A percentile compares a stretch with the other conserved stretches of the same genome.
phyloP scores from a whole-genome alignment of 2,888 invertebrate species.

The Eupeodes latifasciatus region DNA sequence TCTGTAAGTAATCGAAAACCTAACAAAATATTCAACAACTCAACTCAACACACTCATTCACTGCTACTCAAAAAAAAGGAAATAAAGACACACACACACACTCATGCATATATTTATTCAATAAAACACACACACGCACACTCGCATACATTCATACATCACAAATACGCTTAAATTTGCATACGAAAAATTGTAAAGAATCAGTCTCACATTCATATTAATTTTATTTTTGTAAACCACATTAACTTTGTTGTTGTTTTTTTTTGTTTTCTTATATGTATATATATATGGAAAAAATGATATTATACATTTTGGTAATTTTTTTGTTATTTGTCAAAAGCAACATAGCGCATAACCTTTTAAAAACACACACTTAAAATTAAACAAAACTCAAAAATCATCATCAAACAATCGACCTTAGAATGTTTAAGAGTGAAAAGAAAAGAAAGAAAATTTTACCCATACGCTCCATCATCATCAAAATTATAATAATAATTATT shows the following conservation, averaged over 20 bases:
- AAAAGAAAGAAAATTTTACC: slow-evolving; percentile 23
- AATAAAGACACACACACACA: slow-evolving; percentile 4
- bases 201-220: slow-evolving; percentile 74
- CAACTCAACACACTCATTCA: slow-evolving; percentile 51
- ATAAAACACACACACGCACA: slow-evolving; percentile 16
- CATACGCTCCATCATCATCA: slow-evolving; percentile 13
- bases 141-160: slow-evolving; percentile 7
- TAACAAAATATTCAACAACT: slow-evolving; percentile 8
- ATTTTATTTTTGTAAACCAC: slow-evolving; percentile 50
- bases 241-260: slow-evolving; percentile 36
- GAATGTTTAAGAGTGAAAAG: slow-evolving; percentile 34
- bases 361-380: slow-evolving; percentile 41
- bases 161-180: slow-evolving; percentile 59
- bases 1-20: slow-evolving; percentile 1
- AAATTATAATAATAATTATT: no score
- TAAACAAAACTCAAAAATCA: slow-evolving; percentile 9
- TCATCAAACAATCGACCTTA: slow-evolving; percentile 33
- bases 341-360: slow-evolving; percentile 23
- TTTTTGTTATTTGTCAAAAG: slow-evolving; percentile 15
- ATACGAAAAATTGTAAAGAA: slow-evolving; percentile 75
- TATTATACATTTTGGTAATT: slow-evolving; percentile 26
- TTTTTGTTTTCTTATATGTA: neutral
- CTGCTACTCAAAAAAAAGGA: slow-evolving; percentile 10
- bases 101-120: slow-evolving; percentile 17
- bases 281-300: slow-evolving; percentile 48